phyloP scores from a whole-genome alignment of 2,797 vertebrate species.

The Apodemus agrarius region DNA sequence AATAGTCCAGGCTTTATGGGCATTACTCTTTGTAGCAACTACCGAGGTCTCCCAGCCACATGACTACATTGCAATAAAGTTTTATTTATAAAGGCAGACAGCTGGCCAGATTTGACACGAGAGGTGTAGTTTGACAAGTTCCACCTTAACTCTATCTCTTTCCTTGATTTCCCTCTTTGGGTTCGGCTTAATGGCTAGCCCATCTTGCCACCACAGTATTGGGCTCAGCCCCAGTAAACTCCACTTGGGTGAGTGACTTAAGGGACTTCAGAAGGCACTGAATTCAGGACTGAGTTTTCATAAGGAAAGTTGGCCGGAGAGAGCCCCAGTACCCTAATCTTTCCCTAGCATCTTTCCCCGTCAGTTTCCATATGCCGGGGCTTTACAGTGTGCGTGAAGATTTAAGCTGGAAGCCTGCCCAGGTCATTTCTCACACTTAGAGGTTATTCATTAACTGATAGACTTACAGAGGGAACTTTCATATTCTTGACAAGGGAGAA shows the following conservation, averaged over 20 bases:
- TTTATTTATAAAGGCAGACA: slow-evolving; percentile 55
- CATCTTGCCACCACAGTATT: neutral
- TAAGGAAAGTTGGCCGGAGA: neutral
- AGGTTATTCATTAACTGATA: slow-evolving; percentile 66
- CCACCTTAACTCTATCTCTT: neutral
- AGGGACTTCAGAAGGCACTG: slow-evolving; percentile 1
- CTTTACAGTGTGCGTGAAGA: slow-evolving; percentile 56
- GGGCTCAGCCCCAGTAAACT: neutral
- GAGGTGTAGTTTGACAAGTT: neutral
- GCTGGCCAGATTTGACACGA: neutral
- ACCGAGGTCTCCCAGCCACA: neutral
- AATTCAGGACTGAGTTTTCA: slow-evolving; percentile 56
- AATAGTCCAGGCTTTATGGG: neutral
- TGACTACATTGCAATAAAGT: neutral
- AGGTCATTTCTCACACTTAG: slow-evolving; percentile 66
- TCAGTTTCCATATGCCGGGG: slow-evolving; percentile 8
- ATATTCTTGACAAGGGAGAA: slow-evolving; percentile 49
- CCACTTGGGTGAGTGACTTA: neutral
- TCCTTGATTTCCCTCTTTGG: neutral
- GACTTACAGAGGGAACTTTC: slow-evolving; percentile 20
- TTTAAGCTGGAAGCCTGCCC: slow-evolving; percentile 67
- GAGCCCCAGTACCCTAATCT: slow-evolving; percentile 55
- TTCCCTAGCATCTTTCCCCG: slow-evolving; percentile 50
- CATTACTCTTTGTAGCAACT: neutral
- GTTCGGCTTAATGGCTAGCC: neutral